phyloP scores from a whole-genome alignment of 2,888 invertebrate genomes.

The Clanis bilineata region DNA sequence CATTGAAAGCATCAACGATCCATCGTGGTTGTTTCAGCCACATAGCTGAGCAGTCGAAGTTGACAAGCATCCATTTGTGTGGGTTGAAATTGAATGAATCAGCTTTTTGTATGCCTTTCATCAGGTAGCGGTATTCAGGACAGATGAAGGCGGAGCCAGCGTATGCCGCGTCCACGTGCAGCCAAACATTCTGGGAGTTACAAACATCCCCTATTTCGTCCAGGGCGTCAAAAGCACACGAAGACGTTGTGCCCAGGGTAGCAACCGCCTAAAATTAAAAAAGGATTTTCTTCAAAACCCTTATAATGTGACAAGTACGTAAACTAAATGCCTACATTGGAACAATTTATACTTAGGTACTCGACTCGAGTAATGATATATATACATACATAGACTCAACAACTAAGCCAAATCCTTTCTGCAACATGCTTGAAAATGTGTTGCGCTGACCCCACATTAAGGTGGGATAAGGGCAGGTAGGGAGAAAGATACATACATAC shows the following conservation, averaged over 20 bases:
- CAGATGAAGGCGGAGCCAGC: conserved; percentile 98
- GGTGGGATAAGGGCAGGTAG: too few species aligned
- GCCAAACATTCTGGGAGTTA: conserved; percentile 89
- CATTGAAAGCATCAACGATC: conserved; percentile 97
- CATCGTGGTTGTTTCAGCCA: conserved; percentile 96
- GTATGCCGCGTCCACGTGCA: conserved; percentile 98
- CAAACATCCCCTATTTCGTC: conserved; percentile 96
- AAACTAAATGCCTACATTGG: too few species aligned
- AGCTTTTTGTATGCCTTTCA: conserved; percentile 94
- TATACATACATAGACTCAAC: too few species aligned
- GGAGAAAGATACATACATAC: too few species aligned
- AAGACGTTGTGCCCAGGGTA: conserved; percentile 97
- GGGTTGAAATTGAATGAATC: conserved; percentile 99
- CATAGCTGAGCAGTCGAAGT: conserved; percentile 99
- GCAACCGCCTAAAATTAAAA: conserved; percentile 85
- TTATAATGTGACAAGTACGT: too few species aligned
- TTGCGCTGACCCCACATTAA: too few species aligned
- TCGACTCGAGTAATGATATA: too few species aligned
- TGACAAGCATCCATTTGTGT: conserved; percentile 99
- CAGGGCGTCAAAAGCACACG: conserved; percentile 95
- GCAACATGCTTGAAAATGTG: too few species aligned
- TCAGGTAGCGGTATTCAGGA: conserved; percentile 95
- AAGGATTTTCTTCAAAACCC: not conserved
- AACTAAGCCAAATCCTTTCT: too few species aligned
- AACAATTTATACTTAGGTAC: too few species aligned